phyloP scores from a whole-genome alignment of 2,797 vertebrate species.

The Simalia tracyae region DNA sequence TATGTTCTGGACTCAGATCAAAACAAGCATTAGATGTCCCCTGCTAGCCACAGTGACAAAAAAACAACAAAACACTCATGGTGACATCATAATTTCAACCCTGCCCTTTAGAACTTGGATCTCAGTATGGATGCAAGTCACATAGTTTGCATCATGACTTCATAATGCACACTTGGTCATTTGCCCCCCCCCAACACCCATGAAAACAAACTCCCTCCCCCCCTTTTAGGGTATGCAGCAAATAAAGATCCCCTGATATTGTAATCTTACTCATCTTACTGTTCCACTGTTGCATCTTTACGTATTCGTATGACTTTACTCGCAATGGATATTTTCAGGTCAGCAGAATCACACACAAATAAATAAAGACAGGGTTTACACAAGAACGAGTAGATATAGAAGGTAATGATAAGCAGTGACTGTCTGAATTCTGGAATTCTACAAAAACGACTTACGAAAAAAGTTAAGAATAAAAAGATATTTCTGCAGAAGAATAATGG shows the following conservation, averaged over 20 bases:
- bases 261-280: not conserved
- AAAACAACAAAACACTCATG: not conserved
- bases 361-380: not conserved
- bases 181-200: not conserved
- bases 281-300: not conserved
- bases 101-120: no score
- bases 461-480: conserved; percentile 20
- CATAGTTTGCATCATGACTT: no score
- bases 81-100: not conserved
- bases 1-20: not conserved
- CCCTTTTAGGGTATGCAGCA: not conserved
- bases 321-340: not conserved
- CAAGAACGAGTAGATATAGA: not conserved
- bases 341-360: not conserved
- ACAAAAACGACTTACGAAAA: not conserved
- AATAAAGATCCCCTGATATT: not conserved
- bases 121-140: no score
- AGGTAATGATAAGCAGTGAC: not conserved
- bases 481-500: conserved; percentile 25
- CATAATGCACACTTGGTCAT: no score
- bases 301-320: no score
- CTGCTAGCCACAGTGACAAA: not conserved
- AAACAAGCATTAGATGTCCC: not conserved
- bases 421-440: not conserved
- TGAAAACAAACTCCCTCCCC: not conserved